These are phyloP conservation scores for Amphipyra berbera DNA, from an alignment of 2,888 invertebrate species.

Conservation along the genomic window DNA sequence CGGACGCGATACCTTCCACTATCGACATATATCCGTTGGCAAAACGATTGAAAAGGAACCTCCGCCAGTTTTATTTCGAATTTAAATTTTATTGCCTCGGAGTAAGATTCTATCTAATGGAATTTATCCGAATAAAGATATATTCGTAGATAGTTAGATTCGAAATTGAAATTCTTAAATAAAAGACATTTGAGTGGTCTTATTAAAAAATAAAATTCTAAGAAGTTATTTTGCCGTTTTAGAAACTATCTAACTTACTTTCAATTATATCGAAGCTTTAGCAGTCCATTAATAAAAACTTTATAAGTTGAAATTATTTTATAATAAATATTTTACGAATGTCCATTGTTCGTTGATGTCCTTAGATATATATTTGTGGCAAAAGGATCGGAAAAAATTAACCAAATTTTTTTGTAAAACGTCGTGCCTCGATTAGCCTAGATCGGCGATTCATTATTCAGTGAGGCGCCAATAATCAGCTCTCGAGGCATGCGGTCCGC, in stretches of 20 bases:
- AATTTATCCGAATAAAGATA: constrained; percentile 50
- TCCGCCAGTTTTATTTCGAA: constrained; percentile 41
- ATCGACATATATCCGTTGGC: constrained; percentile 56
- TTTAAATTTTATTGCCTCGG: constrained; percentile 46
- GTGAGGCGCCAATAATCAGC: constrained; percentile 81
- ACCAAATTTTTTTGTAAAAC: constrained; percentile 62
- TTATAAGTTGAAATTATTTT: no score
- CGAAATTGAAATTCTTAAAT: constrained; percentile 1
- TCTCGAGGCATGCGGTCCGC: constrained; percentile 68
- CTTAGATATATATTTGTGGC: constrained; percentile 1
- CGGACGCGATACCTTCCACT: constrained; percentile 58
- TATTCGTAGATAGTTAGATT: constrained; percentile 19
- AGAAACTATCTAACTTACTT: neutral
- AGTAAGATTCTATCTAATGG: constrained; percentile 43
- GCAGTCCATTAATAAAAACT: neutral
- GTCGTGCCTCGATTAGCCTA: constrained; percentile 80
- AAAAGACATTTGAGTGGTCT: constrained; percentile 10
- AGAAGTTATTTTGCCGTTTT: neutral
- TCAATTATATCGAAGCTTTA: neutral
- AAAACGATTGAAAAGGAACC: constrained; percentile 52
- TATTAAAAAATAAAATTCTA: constrained; percentile 7
- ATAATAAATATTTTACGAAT: neutral
- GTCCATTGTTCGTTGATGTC: constrained; percentile 10
- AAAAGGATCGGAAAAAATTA: constrained; percentile 40
- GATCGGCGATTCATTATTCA: constrained; percentile 80